phyloP scores from a whole-genome alignment of 1,140 invertebrate genomes.

The Lordiphosa stackelbergi region DNA sequence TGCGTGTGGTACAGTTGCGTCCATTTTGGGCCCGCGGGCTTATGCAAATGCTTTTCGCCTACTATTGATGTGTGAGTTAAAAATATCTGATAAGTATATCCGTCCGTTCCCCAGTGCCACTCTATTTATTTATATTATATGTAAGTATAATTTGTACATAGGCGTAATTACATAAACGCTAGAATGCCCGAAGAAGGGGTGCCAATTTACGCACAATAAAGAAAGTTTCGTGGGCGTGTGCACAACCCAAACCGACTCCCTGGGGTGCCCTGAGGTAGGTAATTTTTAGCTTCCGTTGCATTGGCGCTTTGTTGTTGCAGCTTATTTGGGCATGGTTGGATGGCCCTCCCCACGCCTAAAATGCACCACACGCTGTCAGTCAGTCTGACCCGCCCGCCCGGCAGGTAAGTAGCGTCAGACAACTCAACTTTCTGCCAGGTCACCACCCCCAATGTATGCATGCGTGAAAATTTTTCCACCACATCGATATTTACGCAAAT shows the following conservation, averaged over 20 bases:
- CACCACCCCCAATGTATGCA: constrained; percentile 47
- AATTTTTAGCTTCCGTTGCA: constrained; percentile 60
- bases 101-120: constrained; percentile 28
- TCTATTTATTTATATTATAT: constrained; percentile 69
- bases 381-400: constrained; percentile 4
- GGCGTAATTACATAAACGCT: constrained; percentile 50
- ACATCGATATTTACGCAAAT: constrained; percentile 75
- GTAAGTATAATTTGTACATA: constrained; percentile 52
- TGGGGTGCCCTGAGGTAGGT: constrained; percentile 21
- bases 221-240: constrained; percentile 50
- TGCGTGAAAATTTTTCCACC: constrained; percentile 74
- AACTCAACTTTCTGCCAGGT: constrained; percentile 15
- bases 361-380: constrained; percentile 16
- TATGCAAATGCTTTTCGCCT: constrained; percentile 36
- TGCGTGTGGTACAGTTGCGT: constrained; percentile 54
- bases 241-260: neutral
- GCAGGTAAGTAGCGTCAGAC: neutral
- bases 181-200: constrained; percentile 29
- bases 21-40: constrained; percentile 18
- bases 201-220: constrained; percentile 62
- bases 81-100: constrained; percentile 67
- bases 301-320: constrained; percentile 16
- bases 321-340: constrained; percentile 48
- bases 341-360: constrained; percentile 15
- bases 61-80: constrained; percentile 25